Percentiles rank a stretch among this genome's conserved stretches.
phyloP scores from a whole-genome alignment of 1,140 invertebrate genomes.

The Magallana ariakensis region DNA sequence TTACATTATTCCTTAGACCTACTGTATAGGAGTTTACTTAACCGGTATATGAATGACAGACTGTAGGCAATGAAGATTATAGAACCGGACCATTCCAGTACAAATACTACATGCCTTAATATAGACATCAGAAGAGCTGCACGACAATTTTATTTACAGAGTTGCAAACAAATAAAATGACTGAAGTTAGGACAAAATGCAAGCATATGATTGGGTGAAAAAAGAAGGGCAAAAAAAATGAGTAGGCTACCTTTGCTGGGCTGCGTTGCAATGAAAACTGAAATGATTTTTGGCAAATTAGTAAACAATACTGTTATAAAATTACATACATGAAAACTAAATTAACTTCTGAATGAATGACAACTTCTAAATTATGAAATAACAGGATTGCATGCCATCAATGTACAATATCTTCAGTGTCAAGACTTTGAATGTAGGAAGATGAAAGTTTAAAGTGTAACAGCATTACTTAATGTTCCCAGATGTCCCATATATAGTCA shows the following conservation, averaged over 20 bases:
- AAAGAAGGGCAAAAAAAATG: slow-evolving; percentile 17
- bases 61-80: too few species aligned
- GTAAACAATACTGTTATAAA: not conserved
- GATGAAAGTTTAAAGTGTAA: too few species aligned
- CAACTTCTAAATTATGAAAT: not conserved
- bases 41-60: too few species aligned
- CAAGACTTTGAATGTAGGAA: not conserved
- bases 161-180: not conserved
- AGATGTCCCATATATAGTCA: too few species aligned
- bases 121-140: slow-evolving; percentile 4
- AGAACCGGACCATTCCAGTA: too few species aligned
- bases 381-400: slow-evolving; percentile 25
- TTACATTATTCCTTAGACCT: too few species aligned
- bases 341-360: not conserved
- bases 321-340: slow-evolving; percentile 2
- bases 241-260: slow-evolving; percentile 47
- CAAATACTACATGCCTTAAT: not conserved
- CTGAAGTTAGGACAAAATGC: not conserved
- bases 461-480: too few species aligned
- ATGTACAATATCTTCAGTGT: not conserved
- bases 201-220: slow-evolving; percentile 11
- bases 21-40: too few species aligned
- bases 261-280: slow-evolving; percentile 55
- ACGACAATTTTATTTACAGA: not conserved
- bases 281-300: slow-evolving; percentile 37